Evolutionary conservation across 1,140 invertebrate species (phyloP), one percentile per base, ranked within the genome.

Genomic region (Lordiphosa clarofinis): DNA sequence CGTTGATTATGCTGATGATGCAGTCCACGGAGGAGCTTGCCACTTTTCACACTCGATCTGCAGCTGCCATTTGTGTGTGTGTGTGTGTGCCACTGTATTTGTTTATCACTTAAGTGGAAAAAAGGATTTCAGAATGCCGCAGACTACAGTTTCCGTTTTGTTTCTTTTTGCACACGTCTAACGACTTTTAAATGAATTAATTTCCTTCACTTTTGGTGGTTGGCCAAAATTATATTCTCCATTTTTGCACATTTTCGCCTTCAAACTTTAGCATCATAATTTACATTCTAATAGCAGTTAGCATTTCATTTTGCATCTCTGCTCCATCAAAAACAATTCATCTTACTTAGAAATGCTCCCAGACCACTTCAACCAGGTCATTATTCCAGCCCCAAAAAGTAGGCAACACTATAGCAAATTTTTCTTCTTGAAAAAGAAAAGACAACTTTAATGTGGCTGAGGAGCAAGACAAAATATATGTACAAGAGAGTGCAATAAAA

Each of bases 1-100:
- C 78, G 78, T 84, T 84, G 78, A 84, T 84, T 84, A 84, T 84
- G 78, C 78, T 84, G 78, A 84, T 84, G 78, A 84, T 84, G 78
- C 78, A 82, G 69, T 65, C 62, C 73, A 48, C 68, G 24, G 62
- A 76, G 24, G 62, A 76, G 69, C 67, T 75, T 82, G 78, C 78
- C 79, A 82, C 73, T 82, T 82, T 82, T 84, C 78, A 82, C 76
- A 82, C 76, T 82, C 76, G 78, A 82, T 82, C 76, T 67, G 67
- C 49, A 40, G 48, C 52, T 68, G 42, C 28, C 63, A 47, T 56
- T 44, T 49, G 55, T 61, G 55, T 47, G 48, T 55, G 56, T 79
- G 65, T 86, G 64, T 49, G 43, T 61, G 73, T 86, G 57, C 56
- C 61, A 67, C 67, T 86, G 69, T 87, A 87, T 87, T 87, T 87